A percentile compares a stretch with the other conserved stretches of the same genome.
phyloP scores from a whole-genome alignment of 2,888 invertebrate species.

The Oscheius myriophilus region DNA sequence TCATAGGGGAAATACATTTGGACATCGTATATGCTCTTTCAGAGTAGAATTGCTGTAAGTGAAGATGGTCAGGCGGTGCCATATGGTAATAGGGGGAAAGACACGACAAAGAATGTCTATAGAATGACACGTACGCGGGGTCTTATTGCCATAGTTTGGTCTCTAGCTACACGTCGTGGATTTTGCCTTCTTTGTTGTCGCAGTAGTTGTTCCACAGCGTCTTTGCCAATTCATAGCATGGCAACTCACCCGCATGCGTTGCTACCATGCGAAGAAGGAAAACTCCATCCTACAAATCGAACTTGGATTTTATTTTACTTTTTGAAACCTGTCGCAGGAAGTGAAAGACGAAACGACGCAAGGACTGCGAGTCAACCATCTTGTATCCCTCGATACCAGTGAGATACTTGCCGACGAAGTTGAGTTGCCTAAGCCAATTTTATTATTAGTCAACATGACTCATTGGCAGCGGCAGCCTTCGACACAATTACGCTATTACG shows the following conservation, averaged over 20 bases:
- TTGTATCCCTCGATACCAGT: conserved; percentile 71
- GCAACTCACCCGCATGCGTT: conserved; percentile 70
- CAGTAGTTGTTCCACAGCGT: conserved; percentile 69
- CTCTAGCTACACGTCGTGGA: conserved; percentile 64
- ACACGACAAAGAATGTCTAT: conserved; percentile 18
- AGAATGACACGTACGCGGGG: conserved; percentile 23
- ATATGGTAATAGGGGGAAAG: conserved; percentile 17
- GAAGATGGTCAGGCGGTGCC: conserved; percentile 22
- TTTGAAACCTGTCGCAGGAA: conserved; percentile 62
- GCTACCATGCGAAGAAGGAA: conserved; percentile 71
- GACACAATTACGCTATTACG: conserved; percentile 1
- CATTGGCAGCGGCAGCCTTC: neutral
- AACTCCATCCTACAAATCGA: conserved; percentile 66
- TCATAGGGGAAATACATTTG: conserved; percentile 17
- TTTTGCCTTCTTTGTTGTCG: conserved; percentile 70
- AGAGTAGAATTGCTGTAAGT: conserved; percentile 18
- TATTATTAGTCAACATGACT: conserved; percentile 6
- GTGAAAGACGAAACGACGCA: conserved; percentile 69
- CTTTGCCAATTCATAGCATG: conserved; percentile 70
- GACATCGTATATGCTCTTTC: conserved; percentile 25
- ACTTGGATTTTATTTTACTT: neutral
- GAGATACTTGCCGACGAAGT: conserved; percentile 71
- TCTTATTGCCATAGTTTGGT: conserved; percentile 28
- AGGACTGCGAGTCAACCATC: conserved; percentile 70
- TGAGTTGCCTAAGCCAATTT: conserved; percentile 65